phyloP scores from a whole-genome alignment of 2,888 invertebrate genomes.

The Lasioglossum malachurum region DNA sequence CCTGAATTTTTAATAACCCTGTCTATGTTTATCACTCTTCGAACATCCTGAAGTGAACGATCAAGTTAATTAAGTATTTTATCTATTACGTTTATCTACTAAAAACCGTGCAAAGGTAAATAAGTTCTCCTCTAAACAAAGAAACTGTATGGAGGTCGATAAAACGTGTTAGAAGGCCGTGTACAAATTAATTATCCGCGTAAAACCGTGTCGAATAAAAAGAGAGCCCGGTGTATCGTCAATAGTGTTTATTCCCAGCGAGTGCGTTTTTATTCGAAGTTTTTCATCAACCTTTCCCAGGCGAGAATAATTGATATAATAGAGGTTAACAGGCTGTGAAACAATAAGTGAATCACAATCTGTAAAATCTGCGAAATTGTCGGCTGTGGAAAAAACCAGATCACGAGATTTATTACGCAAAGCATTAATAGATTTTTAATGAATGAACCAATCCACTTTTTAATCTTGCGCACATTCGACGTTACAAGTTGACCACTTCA shows the following conservation, averaged over 20 bases:
- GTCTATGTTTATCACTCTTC: background rate
- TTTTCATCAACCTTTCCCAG: background rate
- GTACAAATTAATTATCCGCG: background rate
- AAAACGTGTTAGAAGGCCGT: background rate
- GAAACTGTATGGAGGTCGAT: background rate
- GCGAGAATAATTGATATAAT: background rate
- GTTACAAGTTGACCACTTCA: too few species aligned
- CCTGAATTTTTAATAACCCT: background rate
- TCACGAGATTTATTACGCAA: background rate
- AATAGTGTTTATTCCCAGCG: background rate
- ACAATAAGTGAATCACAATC: background rate
- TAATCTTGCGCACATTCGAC: too few species aligned
- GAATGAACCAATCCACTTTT: background rate
- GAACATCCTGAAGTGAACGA: too few species aligned
- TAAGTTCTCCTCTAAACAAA: background rate
- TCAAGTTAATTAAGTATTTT: background rate
- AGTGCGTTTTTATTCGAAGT: background rate
- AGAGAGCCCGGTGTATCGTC: background rate
- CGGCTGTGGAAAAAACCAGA: background rate
- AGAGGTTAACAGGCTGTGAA: background rate
- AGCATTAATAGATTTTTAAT: background rate
- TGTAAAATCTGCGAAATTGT: background rate
- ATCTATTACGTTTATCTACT: background rate
- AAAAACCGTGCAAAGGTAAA: background rate
- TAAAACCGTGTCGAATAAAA: background rate